Evolutionary conservation across 2,113 vertebrate genomes (phyloP).

Genomic region (Ursus arctos): DNA sequence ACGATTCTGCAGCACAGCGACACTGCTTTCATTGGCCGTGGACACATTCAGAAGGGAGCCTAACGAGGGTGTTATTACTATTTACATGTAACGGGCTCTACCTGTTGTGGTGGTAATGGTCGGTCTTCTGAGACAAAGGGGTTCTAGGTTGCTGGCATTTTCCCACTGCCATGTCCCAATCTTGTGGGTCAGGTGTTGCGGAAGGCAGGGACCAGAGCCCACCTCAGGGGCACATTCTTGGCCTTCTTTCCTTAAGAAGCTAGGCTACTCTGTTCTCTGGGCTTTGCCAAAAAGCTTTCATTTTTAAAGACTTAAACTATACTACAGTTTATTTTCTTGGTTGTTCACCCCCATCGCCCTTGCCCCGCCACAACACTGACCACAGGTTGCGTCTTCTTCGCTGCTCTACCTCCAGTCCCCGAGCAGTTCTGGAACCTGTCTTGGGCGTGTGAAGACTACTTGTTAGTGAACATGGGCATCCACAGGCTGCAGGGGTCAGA

Average conservation of each 20-base stretch:
- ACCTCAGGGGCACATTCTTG: neutral
- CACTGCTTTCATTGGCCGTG: neutral
- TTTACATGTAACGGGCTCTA: neutral
- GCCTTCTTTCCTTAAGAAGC: neutral
- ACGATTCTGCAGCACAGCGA: too few species aligned
- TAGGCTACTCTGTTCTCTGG: neutral
- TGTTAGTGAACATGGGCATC: neutral
- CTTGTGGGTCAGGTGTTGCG: neutral
- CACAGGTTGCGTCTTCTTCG: rapidly evolving
- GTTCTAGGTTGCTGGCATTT: neutral
- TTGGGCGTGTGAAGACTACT: neutral
- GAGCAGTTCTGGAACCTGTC: neutral
- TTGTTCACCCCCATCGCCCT: neutral
- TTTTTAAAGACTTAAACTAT: neutral
- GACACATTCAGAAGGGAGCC: neutral
- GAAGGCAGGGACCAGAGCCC: neutral
- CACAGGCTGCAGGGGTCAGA: neutral
- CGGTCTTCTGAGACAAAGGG: neutral
- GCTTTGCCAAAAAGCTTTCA: neutral
- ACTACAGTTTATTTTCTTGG: neutral
- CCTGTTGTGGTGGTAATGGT: neutral
- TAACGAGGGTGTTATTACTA: neutral
- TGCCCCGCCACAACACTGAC: neutral
- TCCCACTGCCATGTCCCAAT: neutral
- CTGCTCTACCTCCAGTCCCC: neutral